Percentiles rank a stretch among this genome's conserved stretches.
Evolutionary conservation across 2,888 invertebrate genomes (phyloP).

Genomic region (Andrena bicolor): DNA sequence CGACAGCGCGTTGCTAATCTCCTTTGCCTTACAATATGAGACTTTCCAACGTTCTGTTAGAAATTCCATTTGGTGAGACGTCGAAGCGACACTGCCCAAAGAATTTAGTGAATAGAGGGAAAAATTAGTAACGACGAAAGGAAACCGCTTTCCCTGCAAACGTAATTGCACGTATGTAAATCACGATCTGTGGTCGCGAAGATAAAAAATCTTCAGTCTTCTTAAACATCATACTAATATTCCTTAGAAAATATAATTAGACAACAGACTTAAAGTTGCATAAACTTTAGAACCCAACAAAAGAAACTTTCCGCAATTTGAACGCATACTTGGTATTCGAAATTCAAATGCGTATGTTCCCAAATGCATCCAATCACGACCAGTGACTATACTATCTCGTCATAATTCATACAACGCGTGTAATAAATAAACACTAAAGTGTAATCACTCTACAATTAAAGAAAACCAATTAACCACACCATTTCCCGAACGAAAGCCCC

Average conservation of each 20-base stretch:
- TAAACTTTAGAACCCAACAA: no score
- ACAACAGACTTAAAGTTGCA: no score
- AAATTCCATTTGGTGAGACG: slow-evolving; percentile 12
- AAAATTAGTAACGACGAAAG: slow-evolving; percentile 11
- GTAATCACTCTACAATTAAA: neutral
- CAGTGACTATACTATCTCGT: neutral
- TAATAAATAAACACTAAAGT: neutral
- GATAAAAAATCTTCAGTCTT: neutral
- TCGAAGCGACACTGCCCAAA: neutral
- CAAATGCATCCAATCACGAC: neutral
- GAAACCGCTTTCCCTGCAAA: slow-evolving; percentile 31
- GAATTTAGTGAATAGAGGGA: slow-evolving; percentile 2
- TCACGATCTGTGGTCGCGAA: neutral
- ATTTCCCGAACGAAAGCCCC: neutral
- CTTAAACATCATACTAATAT: no score
- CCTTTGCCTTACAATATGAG: neutral
- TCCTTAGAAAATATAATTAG: no score
- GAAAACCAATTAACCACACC: slow-evolving; percentile 4
- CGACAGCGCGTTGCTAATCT: neutral
- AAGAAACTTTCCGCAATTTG: neutral
- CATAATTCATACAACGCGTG: neutral
- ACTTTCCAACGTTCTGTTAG: slow-evolving; percentile 1
- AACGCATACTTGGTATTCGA: neutral
- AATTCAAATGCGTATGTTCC: neutral
- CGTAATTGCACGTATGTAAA: neutral